Conservation (phyloP, 2,888 invertebrate species). For the Melanchra persicariae region DNA sequence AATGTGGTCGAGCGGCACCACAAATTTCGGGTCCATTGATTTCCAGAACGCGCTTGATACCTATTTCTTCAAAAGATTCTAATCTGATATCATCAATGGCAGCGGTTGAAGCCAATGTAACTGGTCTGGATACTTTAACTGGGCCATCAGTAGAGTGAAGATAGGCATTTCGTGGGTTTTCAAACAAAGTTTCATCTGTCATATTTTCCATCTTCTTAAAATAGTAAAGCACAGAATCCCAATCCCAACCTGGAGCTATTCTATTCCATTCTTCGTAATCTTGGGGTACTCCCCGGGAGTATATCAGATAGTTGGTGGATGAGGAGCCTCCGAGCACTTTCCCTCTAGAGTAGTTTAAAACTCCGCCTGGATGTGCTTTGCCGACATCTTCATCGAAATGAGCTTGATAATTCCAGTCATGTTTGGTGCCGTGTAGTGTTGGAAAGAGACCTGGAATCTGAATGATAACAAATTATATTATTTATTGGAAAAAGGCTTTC, state of each 20-base stretch:
- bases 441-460: conserved; percentile 77
- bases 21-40: conserved; percentile 72
- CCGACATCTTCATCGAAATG: conserved; percentile 70
- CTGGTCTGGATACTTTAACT: conserved; percentile 73
- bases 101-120: conserved; percentile 64
- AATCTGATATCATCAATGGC: conserved; percentile 71
- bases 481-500: no score
- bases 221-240: conserved; percentile 74
- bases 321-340: conserved; percentile 80
- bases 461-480: conserved; percentile 23
- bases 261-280: conserved; percentile 77
- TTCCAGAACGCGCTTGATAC: conserved; percentile 73
- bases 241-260: conserved; percentile 77
- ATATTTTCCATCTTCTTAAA: conserved; percentile 79
- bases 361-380: conserved; percentile 64
- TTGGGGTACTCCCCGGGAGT: conserved; percentile 74
- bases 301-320: conserved; percentile 75
- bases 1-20: conserved; percentile 75
- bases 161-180: conserved; percentile 66
- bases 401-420: conserved; percentile 75
- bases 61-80: conserved; percentile 75
- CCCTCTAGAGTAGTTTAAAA: conserved; percentile 69
- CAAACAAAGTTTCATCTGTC: conserved; percentile 72
- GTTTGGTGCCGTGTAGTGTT: conserved; percentile 71
- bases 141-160: conserved; percentile 78